These are phyloP conservation scores for Diaprepes abbreviatus DNA, from an alignment of 2,888 invertebrate genomes.

Conservation along the genomic window DNA sequence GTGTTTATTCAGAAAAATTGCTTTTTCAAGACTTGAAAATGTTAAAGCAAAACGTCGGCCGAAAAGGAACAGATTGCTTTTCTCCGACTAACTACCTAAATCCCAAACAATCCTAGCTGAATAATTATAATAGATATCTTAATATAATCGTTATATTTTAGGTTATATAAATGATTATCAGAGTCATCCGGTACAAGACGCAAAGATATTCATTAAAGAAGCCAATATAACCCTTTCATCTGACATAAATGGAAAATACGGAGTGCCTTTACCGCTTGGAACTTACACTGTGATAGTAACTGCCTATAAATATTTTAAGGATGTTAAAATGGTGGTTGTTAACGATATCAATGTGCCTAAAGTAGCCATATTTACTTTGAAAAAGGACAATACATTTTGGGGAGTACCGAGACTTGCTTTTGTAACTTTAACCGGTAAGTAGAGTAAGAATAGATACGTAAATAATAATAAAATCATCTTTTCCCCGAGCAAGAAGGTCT, in stretches of 20 bases:
- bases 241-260: constrained; percentile 69
- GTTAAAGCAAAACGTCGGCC: too few species aligned
- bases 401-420: constrained; percentile 85
- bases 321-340: constrained; percentile 67
- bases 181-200: constrained; percentile 73
- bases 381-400: constrained; percentile 75
- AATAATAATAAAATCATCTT: too few species aligned
- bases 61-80: too few species aligned
- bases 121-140: too few species aligned
- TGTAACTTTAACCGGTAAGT: constrained; percentile 78
- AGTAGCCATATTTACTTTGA: constrained; percentile 78
- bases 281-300: constrained; percentile 71
- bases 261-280: constrained; percentile 69
- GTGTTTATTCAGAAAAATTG: too few species aligned
- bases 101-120: too few species aligned
- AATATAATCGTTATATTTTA: constrained; percentile 59
- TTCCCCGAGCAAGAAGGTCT: too few species aligned
- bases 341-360: constrained; percentile 66
- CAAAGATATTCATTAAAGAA: constrained; percentile 69
- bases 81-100: too few species aligned
- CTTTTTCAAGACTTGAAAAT: too few species aligned
- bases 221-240: constrained; percentile 64
- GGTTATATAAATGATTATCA: constrained; percentile 74
- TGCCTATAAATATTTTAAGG: constrained; percentile 73
- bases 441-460: too few species aligned